Conservation (phyloP, 2,113 vertebrate species). For the Budorcas taxicolor region DNA sequence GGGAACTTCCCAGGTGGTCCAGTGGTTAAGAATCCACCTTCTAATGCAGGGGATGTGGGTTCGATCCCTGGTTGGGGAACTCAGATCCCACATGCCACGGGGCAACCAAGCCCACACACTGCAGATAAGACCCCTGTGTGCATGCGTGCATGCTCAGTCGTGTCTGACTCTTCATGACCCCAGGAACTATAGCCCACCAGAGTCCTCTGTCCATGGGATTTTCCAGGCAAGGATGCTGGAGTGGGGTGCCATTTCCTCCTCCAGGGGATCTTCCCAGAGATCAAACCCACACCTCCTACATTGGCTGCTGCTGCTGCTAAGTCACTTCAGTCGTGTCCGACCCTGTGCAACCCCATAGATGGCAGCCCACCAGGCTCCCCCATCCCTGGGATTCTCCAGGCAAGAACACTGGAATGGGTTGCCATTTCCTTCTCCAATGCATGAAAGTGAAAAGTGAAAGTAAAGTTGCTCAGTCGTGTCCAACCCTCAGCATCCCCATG, state of each 20-base stretch:
- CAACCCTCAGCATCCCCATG: no score
- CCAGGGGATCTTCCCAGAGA: neutral
- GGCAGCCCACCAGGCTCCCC: no score
- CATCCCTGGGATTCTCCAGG: no score
- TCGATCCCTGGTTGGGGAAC: neutral
- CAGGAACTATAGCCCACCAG: neutral
- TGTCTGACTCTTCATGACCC: neutral
- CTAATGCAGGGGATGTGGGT: neutral
- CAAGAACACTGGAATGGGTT: no score
- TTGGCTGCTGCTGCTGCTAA: neutral
- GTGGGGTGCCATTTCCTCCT: neutral
- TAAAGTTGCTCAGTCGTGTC: no score
- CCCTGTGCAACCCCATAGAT: no score
- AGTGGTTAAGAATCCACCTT: neutral
- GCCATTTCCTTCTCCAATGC: no score
- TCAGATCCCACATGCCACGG: neutral
- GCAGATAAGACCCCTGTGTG: neutral
- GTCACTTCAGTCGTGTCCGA: no score
- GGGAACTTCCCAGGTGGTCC: neutral
- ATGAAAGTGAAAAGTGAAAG: no score
- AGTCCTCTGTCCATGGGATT: neutral
- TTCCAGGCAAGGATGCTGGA: neutral
- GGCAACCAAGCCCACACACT: neutral
- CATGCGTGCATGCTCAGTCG: accelerated
- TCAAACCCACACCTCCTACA: neutral